These are phyloP conservation scores for Ranitomeya imitator DNA, from an alignment of 2,113 vertebrate genomes.

Conservation along the genomic window DNA sequence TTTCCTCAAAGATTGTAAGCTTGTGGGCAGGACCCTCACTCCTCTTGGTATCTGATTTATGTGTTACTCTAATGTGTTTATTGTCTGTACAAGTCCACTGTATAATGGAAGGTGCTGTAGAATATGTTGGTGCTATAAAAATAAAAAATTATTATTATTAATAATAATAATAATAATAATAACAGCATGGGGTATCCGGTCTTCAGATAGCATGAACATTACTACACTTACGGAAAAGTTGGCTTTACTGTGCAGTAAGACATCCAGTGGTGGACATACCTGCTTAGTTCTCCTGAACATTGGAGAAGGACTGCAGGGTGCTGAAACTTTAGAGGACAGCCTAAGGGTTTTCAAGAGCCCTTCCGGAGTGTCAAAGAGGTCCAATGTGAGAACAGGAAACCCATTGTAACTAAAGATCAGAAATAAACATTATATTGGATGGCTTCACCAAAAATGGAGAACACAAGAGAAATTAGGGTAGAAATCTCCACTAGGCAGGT, in stretches of 20 bases:
- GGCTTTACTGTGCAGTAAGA: neutral
- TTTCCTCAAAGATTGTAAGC: no score
- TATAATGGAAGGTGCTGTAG: no score
- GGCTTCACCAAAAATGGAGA: neutral
- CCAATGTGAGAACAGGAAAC: constrained; percentile 88
- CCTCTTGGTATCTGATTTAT: no score
- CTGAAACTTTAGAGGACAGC: constrained; percentile 81
- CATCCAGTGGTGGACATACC: constrained; percentile 68
- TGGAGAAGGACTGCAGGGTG: constrained; percentile 88
- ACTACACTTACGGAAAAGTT: no score
- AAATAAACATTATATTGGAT: neutral
- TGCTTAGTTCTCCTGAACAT: constrained; percentile 98
- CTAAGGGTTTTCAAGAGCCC: constrained; percentile 75
- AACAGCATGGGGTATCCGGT: no score
- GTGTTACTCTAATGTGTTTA: no score
- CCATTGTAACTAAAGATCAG: constrained; percentile 85
- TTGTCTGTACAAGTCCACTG: no score
- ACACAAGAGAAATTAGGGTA: neutral
- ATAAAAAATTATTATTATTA: no score
- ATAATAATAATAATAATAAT: no score
- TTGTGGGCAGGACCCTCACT: no score
- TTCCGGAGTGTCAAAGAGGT: constrained; percentile 86
- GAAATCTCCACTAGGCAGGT: neutral
- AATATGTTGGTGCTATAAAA: no score
- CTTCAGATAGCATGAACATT: no score